These are phyloP conservation scores for Hoplodrina blanda DNA, from an alignment of 2,888 invertebrate species.

Conservation along the genomic window DNA sequence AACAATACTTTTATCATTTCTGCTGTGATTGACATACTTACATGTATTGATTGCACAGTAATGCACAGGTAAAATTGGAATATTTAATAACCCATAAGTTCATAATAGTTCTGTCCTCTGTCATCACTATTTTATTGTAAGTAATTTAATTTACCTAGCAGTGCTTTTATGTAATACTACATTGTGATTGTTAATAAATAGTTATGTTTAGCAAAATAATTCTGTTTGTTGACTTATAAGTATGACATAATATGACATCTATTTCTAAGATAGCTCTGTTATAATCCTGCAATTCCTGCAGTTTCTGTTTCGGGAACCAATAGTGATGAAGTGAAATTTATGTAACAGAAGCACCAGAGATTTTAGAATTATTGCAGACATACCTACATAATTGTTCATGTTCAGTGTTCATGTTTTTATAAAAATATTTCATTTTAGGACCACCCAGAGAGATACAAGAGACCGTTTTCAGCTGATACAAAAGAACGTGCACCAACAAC, in stretches of 20 bases:
- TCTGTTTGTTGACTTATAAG: neutral
- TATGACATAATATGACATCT: neutral
- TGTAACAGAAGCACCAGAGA: too few relatives aligned
- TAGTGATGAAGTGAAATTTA: too few relatives aligned
- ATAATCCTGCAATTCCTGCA: too few relatives aligned
- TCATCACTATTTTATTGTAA: neutral
- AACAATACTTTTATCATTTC: neutral
- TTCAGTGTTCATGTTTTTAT: neutral
- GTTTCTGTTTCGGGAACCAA: neutral
- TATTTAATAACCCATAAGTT: slow-evolving; percentile 10
- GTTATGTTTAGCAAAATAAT: neutral
- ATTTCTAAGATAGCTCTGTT: too few relatives aligned
- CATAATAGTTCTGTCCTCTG: neutral
- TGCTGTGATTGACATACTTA: neutral
- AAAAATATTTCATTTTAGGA: slow-evolving; percentile 72
- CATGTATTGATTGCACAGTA: neutral
- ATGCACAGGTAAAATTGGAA: slow-evolving; percentile 17
- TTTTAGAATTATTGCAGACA: neutral
- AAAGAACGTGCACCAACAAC: slow-evolving; percentile 81
- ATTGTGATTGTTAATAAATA: neutral
- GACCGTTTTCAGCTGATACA: slow-evolving; percentile 87
- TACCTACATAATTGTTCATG: neutral
- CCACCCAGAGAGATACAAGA: slow-evolving; percentile 79
- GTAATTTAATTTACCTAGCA: neutral
- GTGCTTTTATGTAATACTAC: neutral